Percentiles rank a stretch among this genome's conserved stretches.
phyloP scores from a whole-genome alignment of 1,140 invertebrate genomes.

The Cotesia typhae region DNA sequence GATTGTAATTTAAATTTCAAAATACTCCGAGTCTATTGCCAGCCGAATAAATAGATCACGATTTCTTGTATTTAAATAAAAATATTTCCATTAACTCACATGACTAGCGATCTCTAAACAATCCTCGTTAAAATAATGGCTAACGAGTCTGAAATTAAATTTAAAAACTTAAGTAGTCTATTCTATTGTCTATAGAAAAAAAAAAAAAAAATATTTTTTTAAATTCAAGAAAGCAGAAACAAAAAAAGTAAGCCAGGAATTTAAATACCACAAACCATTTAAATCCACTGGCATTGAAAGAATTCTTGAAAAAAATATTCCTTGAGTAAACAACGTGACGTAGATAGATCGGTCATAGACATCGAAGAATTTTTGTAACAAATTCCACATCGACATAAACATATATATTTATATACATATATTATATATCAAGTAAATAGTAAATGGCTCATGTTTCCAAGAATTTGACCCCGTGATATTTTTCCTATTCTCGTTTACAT shows the following conservation, averaged over 20 bases:
- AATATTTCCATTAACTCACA: conserved; percentile 17
- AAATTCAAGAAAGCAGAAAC: not conserved
- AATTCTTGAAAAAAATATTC: conserved; percentile 6
- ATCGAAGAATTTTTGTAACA: conserved; percentile 15
- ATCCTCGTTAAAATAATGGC: not conserved
- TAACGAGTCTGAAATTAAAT: conserved; percentile 35
- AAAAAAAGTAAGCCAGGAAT: not conserved
- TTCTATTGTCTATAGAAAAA: not conserved
- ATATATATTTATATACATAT: not conserved
- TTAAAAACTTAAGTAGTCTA: not conserved
- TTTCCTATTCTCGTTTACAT: conserved; percentile 1
- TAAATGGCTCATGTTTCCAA: conserved; percentile 37
- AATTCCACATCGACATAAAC: not conserved
- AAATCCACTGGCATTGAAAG: not conserved
- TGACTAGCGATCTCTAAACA: conserved; percentile 26
- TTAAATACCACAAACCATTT: conserved; percentile 14
- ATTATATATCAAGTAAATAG: conserved; percentile 26
- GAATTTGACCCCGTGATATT: conserved; percentile 32
- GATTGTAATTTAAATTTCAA: not conserved
- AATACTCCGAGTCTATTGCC: conserved; percentile 12
- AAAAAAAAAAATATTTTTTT: not conserved
- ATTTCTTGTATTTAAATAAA: not conserved
- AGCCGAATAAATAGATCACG: not conserved
- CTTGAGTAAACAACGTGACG: conserved; percentile 4
- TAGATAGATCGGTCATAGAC: conserved; percentile 15